Evolutionary conservation across 1,140 invertebrate genomes (phyloP).

Genomic region (Leptinotarsa texana): DNA sequence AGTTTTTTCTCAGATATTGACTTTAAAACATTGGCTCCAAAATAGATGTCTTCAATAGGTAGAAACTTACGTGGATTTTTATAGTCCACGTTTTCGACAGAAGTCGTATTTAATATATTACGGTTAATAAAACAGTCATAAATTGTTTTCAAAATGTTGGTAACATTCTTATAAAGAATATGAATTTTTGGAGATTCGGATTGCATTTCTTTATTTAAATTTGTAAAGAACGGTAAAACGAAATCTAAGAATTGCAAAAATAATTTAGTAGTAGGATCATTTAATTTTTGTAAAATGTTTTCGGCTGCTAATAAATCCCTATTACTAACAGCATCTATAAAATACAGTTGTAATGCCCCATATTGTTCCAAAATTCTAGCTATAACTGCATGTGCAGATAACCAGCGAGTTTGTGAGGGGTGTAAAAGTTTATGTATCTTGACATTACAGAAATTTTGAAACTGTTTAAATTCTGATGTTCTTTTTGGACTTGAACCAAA

Average conservation of each 20-base stretch:
- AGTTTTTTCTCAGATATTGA: conserved; percentile 5
- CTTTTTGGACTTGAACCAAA: conserved; percentile 44
- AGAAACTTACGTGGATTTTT: conserved; percentile 25
- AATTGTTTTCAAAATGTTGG: neutral
- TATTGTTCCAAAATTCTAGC: conserved; percentile 53
- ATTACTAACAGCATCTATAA: conserved; percentile 36
- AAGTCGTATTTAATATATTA: neutral
- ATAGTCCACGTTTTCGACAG: conserved; percentile 15
- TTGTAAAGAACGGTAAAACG: neutral
- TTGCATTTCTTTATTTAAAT: conserved; percentile 6
- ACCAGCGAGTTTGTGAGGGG: conserved; percentile 43
- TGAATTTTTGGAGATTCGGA: conserved; percentile 7
- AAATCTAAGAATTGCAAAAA: conserved; percentile 5
- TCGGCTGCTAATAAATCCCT: neutral
- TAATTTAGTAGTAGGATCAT: conserved; percentile 12
- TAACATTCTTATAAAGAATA: neutral
- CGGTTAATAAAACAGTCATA: conserved; percentile 4
- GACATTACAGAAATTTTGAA: conserved; percentile 45
- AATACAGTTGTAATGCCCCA: conserved; percentile 51
- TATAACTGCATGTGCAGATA: conserved; percentile 48
- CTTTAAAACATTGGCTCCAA: conserved; percentile 21
- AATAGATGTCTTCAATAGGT: conserved; percentile 19
- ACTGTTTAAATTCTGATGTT: conserved; percentile 38
- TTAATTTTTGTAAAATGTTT: neutral
- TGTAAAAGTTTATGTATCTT: conserved; percentile 45